Percentiles rank a stretch among this genome's conserved stretches.
Conservation (phyloP, 2,888 invertebrate species). For the Osedax frankpressi region DNA sequence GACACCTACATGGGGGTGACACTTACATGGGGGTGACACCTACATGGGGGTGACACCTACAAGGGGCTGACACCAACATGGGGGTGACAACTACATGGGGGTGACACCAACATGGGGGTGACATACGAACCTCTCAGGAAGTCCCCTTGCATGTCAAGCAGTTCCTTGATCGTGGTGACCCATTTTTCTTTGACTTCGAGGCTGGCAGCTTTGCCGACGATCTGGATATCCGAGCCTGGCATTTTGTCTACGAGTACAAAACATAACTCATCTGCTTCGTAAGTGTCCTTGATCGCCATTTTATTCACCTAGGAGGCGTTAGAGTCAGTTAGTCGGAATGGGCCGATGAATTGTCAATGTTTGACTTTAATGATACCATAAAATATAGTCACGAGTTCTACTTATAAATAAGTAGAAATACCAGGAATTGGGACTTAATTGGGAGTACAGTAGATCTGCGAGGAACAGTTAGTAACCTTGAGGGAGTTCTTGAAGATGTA, state of each 20-base stretch:
- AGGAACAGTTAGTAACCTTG: constrained; percentile 50
- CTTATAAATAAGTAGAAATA: no score
- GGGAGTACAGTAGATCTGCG: no score
- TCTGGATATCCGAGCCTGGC: constrained; percentile 56
- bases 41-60: no score
- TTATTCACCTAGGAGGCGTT: constrained; percentile 86
- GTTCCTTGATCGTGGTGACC: constrained; percentile 68
- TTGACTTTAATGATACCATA: not conserved
- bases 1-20: no score
- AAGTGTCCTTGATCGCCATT: constrained; percentile 66
- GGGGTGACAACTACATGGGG: no score
- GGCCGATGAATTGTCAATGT: not conserved
- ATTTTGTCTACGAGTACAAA: constrained; percentile 62
- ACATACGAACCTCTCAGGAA: constrained; percentile 59
- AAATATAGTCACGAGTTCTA: no score
- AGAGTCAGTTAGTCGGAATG: not conserved
- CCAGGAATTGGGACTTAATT: no score
- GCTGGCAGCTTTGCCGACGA: constrained; percentile 64
- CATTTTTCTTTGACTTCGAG: constrained; percentile 67
- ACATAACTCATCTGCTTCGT: constrained; percentile 55
- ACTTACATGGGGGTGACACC: no score
- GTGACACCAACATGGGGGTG: no score
- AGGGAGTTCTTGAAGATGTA: constrained; percentile 91
- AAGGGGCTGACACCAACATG: no score
- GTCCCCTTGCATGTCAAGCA: constrained; percentile 81